Percentiles rank a stretch among this genome's conserved stretches.
Evolutionary conservation across 2,113 vertebrate genomes (phyloP).

Genomic region (Corvus hawaiiensis): DNA sequence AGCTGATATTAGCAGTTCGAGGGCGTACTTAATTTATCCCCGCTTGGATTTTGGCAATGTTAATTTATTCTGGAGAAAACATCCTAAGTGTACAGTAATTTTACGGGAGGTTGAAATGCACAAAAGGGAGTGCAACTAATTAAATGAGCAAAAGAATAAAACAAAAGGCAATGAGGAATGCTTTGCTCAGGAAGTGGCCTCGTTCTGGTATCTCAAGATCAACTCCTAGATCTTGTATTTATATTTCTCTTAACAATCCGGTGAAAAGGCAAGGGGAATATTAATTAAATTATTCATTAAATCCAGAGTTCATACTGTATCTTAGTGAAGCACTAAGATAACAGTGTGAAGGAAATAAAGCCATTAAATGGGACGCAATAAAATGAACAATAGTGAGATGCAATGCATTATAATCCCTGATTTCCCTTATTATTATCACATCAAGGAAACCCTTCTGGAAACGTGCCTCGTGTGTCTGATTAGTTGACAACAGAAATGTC

Average conservation of each 20-base stretch:
- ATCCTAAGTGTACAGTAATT: neutral
- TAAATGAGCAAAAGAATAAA: neutral
- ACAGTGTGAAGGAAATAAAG: neutral
- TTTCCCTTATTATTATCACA: neutral
- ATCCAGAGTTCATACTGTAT: neutral
- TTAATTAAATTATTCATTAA: neutral
- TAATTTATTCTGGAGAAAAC: neutral
- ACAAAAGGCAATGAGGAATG: accelerated
- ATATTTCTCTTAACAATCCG: neutral
- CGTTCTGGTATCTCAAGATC: neutral
- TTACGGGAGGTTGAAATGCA: neutral
- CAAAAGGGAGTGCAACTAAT: neutral
- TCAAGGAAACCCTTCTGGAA: neutral
- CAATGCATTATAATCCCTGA: neutral
- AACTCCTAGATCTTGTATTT: neutral
- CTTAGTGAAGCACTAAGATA: neutral
- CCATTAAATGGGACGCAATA: neutral
- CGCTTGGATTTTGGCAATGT: neutral
- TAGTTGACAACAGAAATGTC: neutral
- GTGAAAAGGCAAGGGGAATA: neutral
- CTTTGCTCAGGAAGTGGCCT: neutral
- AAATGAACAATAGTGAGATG: neutral
- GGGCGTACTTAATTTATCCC: neutral
- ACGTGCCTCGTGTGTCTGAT: neutral
- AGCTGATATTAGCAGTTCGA: neutral